phyloP scores from a whole-genome alignment of 2,888 invertebrate species.

The Drepanosiphum platanoidis region DNA sequence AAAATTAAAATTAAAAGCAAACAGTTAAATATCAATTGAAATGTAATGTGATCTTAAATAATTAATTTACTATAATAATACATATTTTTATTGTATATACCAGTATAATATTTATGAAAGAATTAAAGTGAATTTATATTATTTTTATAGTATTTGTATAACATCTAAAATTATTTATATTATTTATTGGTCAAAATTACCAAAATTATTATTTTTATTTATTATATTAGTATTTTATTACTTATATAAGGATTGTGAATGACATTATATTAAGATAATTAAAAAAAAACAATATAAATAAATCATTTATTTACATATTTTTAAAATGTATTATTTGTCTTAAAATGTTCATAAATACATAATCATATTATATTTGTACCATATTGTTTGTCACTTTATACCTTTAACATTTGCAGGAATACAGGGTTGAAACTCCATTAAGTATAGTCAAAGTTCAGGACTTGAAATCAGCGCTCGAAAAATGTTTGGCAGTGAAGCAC shows the following conservation, averaged over 20 bases:
- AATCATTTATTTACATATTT: background rate
- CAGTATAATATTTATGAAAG: slow-evolving; percentile 2
- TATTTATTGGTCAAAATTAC: slow-evolving; percentile 48
- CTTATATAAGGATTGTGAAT: slow-evolving; percentile 33
- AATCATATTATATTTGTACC: too few relatives aligned
- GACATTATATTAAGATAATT: slow-evolving; percentile 4
- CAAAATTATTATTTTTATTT: slow-evolving; percentile 41
- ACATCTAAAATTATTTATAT: slow-evolving; percentile 21
- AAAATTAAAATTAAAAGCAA: background rate
- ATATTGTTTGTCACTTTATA: too few relatives aligned
- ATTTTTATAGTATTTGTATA: slow-evolving; percentile 24
- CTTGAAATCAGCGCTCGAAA: too few relatives aligned
- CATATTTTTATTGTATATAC: background rate
- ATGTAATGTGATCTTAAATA: slow-evolving; percentile 39
- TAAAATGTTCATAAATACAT: too few relatives aligned
- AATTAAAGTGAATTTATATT: background rate
- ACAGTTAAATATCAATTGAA: slow-evolving; percentile 20
- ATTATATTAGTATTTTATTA: slow-evolving; percentile 47
- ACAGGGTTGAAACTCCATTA: too few relatives aligned
- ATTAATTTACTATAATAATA: slow-evolving; percentile 9
- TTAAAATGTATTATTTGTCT: background rate
- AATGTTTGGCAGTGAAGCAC: too few relatives aligned
- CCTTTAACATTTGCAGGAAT: too few relatives aligned
- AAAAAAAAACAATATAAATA: background rate
- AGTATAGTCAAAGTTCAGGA: too few relatives aligned